These are phyloP conservation scores for Scaptomyza flava DNA, from an alignment of 2,888 invertebrate species.

Conservation along the genomic window DNA sequence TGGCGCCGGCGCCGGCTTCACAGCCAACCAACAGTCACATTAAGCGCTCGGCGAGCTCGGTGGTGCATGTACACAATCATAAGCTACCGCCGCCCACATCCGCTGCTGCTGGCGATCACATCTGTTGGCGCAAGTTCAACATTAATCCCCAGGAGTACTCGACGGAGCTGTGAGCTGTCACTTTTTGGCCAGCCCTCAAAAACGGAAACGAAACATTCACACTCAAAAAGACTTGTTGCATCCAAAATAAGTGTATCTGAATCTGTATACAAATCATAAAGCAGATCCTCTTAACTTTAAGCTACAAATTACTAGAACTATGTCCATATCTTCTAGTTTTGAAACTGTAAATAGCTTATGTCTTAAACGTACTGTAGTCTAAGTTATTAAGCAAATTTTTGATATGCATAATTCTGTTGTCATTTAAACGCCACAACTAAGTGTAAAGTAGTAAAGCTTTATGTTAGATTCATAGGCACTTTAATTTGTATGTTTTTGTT, in stretches of 20 bases:
- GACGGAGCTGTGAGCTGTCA: slow-evolving; percentile 82
- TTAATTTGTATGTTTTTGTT: slow-evolving; percentile 15
- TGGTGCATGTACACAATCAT: slow-evolving; percentile 66
- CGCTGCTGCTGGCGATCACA: slow-evolving; percentile 84
- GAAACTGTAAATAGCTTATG: slow-evolving; percentile 55
- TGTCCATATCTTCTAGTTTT: slow-evolving; percentile 73
- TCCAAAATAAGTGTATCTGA: slow-evolving; percentile 72
- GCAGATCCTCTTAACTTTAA: slow-evolving; percentile 53
- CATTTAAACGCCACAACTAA: slow-evolving; percentile 53
- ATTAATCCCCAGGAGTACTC: slow-evolving; percentile 84
- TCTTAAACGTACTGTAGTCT: slow-evolving; percentile 10
- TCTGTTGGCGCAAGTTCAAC: slow-evolving; percentile 85
- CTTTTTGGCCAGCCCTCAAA: slow-evolving; percentile 4
- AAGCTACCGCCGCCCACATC: slow-evolving; percentile 70
- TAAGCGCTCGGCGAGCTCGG: slow-evolving; percentile 78
- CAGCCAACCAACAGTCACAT: slow-evolving; percentile 56
- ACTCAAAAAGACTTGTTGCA: slow-evolving; percentile 76
- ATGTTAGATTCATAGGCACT: slow-evolving; percentile 14
- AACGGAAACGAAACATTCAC: slow-evolving; percentile 67
- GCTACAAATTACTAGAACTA: slow-evolving; percentile 62
- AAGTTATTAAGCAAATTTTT: slow-evolving; percentile 39
- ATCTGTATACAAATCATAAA: slow-evolving; percentile 47
- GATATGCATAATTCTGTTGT: slow-evolving; percentile 65
- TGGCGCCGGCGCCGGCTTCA: slow-evolving; percentile 50
- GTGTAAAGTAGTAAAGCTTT: slow-evolving; percentile 30